Evolutionary conservation across 2,888 invertebrate genomes (phyloP).

Genomic region (Psylliodes chrysocephalus): DNA sequence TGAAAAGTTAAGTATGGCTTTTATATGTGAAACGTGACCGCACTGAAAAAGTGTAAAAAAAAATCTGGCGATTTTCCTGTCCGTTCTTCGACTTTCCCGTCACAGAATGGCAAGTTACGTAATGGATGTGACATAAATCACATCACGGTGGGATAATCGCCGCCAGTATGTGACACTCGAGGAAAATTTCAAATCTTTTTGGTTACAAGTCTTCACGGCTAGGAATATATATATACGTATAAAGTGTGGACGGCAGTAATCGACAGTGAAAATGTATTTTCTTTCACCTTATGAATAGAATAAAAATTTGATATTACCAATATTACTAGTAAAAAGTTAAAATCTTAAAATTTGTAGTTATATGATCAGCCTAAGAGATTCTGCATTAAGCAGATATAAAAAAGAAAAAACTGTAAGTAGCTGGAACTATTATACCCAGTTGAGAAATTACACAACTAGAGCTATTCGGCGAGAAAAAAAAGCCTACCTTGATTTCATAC

Average conservation of each 20-base stretch:
- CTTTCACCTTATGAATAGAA: not conserved
- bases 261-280: not conserved
- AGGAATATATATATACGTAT: not conserved
- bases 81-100: constrained; percentile 42
- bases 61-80: constrained; percentile 31
- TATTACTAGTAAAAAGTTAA: no score
- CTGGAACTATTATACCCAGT: no score
- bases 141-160: constrained; percentile 58
- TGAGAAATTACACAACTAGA: no score
- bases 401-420: no score
- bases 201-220: not conserved
- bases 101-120: constrained; percentile 52
- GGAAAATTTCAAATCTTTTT: constrained; percentile 50
- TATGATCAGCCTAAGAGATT: no score
- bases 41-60: constrained; percentile 53
- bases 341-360: no score
- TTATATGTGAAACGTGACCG: constrained; percentile 53
- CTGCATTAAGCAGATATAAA: no score
- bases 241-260: not conserved
- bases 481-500: no score
- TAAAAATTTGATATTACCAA: no score
- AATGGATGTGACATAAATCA: constrained; percentile 58
- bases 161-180: constrained; percentile 58
- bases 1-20: constrained; percentile 54
- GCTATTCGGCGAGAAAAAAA: no score